phyloP scores from a whole-genome alignment of 2,113 vertebrate species.

The Chrysochloris asiatica region DNA sequence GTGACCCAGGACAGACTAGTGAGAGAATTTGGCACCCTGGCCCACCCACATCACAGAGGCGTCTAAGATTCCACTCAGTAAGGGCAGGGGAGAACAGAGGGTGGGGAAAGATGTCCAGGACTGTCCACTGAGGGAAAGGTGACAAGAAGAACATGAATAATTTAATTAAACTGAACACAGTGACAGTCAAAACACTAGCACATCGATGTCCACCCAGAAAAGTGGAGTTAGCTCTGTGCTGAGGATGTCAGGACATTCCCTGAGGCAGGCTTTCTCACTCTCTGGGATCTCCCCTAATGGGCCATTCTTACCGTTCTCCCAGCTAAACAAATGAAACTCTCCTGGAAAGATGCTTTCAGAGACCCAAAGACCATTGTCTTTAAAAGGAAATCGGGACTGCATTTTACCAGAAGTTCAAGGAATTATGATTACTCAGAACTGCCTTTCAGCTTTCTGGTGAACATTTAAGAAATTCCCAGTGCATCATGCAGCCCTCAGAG shows the following conservation, averaged over 20 bases:
- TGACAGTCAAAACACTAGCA: not conserved
- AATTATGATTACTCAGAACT: constrained; percentile 74
- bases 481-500: not conserved
- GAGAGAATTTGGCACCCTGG: not conserved
- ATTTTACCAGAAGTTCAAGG: constrained; percentile 73
- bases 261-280: not conserved
- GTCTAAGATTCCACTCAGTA: not conserved
- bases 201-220: too few relatives aligned
- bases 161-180: not conserved
- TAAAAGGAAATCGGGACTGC: constrained; percentile 63
- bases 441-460: constrained; percentile 51
- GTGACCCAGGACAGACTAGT: too few relatives aligned
- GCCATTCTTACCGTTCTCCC: not conserved
- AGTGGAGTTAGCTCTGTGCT: not conserved
- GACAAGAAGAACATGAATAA: not conserved
- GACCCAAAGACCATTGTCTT: constrained; percentile 31
- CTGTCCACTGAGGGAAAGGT: not conserved
- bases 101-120: too few relatives aligned
- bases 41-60: not conserved
- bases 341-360: not conserved
- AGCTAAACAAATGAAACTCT: constrained; percentile 19
- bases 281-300: not conserved
- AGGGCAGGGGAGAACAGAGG: not conserved
- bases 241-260: rapidly evolving
- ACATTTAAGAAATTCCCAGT: constrained; percentile 73